These are phyloP conservation scores for Drosophila carrolli DNA, from an alignment of 1,140 invertebrate genomes.

Conservation along the genomic window DNA sequence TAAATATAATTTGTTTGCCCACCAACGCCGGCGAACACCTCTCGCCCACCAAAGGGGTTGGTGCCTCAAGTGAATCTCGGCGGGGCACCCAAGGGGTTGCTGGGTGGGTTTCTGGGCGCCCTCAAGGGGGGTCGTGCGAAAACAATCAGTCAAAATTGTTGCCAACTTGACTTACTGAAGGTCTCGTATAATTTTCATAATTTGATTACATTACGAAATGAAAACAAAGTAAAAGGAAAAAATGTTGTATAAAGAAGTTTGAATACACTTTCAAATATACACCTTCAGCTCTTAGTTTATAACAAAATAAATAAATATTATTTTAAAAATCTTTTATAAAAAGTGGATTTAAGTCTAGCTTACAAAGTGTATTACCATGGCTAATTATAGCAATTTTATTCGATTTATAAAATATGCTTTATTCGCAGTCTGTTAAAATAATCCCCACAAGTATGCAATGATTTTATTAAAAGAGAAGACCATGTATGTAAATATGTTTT, in stretches of 20 bases:
- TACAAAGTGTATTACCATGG: too few species aligned
- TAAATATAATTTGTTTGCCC: constrained; percentile 81
- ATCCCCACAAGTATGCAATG: too few species aligned
- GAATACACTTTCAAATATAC: constrained; percentile 32
- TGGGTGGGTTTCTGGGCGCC: neutral
- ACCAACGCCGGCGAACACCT: constrained; percentile 10
- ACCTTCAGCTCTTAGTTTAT: too few species aligned
- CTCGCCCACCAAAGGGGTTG: constrained; percentile 61
- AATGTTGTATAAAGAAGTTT: neutral
- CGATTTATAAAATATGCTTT: too few species aligned
- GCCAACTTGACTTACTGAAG: constrained; percentile 74
- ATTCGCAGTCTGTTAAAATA: too few species aligned
- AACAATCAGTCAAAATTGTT: constrained; percentile 81
- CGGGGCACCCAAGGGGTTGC: constrained; percentile 23
- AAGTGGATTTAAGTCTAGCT: too few species aligned
- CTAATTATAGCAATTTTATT: too few species aligned
- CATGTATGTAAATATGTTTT: too few species aligned
- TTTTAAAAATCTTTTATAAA: too few species aligned
- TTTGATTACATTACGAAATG: constrained; percentile 77
- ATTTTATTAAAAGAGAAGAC: too few species aligned
- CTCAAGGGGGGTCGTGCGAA: constrained; percentile 53
- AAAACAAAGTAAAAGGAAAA: constrained; percentile 27
- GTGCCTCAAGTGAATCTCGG: constrained; percentile 64
- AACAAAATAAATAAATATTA: too few species aligned
- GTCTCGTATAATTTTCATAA: constrained; percentile 78